Evolutionary conservation across 2,888 invertebrate species (phyloP).

Genomic region (Amiota minor): DNA sequence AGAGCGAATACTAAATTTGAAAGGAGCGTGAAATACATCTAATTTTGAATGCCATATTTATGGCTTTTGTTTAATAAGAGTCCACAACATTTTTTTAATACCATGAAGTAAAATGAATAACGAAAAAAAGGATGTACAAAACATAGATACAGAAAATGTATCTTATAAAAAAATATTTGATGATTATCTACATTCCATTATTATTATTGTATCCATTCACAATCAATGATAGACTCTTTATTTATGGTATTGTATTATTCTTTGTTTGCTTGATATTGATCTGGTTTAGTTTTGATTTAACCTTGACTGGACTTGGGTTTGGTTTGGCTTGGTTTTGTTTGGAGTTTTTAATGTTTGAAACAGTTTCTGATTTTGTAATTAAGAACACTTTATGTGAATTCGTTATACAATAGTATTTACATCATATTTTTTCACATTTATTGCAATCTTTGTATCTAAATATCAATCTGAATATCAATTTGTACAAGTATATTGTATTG

Average conservation of each 20-base stretch:
- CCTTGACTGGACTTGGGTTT: no score
- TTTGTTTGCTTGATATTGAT: background rate
- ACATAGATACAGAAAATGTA: no score
- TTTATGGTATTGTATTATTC: slow-evolving; percentile 2
- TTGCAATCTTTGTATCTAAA: no score
- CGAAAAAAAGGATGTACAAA: background rate
- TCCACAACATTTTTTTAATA: no score
- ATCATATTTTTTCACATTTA: no score
- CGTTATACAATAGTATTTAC: no score
- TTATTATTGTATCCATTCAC: background rate
- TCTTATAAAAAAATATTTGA: background rate
- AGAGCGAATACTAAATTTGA: background rate
- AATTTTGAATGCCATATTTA: slow-evolving; percentile 10
- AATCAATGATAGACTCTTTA: background rate
- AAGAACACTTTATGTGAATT: no score
- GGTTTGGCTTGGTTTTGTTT: no score
- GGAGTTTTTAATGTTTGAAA: no score
- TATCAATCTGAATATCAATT: no score
- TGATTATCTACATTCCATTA: background rate
- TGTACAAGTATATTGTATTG: no score
- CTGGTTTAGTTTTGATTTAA: background rate
- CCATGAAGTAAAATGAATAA: background rate
- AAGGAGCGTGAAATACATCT: background rate
- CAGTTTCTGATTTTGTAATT: no score
- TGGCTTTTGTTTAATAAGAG: background rate